These are phyloP conservation scores for Chirona hameri DNA, from an alignment of 2,888 invertebrate species.

Conservation along the genomic window DNA sequence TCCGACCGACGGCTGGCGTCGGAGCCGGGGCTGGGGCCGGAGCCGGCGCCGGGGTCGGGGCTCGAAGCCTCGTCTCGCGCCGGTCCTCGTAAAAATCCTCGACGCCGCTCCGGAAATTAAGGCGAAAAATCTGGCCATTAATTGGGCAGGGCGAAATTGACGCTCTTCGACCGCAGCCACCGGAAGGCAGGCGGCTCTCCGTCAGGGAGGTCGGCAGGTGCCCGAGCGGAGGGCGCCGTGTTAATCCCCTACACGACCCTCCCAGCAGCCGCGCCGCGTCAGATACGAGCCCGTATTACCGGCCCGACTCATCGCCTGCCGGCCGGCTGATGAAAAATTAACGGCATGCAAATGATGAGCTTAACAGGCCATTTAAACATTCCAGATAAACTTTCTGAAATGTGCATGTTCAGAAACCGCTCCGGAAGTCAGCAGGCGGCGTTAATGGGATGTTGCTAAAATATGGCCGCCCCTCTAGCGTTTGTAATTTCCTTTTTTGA, in stretches of 20 bases:
- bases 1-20: too few species aligned
- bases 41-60: background rate
- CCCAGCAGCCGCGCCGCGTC: background rate
- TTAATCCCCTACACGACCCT: background rate
- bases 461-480: background rate
- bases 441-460: background rate
- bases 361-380: slow-evolving; percentile 3
- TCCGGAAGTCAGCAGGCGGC: background rate
- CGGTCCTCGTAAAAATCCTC: background rate
- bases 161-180: background rate
- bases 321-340: background rate
- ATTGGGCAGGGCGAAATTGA: background rate
- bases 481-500: slow-evolving; percentile 26
- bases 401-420: background rate
- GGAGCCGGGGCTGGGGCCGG: too few species aligned
- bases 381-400: background rate
- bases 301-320: background rate
- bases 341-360: slow-evolving; percentile 2
- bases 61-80: background rate
- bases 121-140: slow-evolving; percentile 3
- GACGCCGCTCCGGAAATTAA: slow-evolving; percentile 10
- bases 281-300: background rate
- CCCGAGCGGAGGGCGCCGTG: background rate
- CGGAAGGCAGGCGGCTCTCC: background rate
- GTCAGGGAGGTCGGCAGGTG: background rate